A percentile compares a stretch with the other conserved stretches of the same genome.
These are phyloP conservation scores for Sarcoramphus papa DNA, from an alignment of 2,797 vertebrate genomes.

Conservation along the genomic window DNA sequence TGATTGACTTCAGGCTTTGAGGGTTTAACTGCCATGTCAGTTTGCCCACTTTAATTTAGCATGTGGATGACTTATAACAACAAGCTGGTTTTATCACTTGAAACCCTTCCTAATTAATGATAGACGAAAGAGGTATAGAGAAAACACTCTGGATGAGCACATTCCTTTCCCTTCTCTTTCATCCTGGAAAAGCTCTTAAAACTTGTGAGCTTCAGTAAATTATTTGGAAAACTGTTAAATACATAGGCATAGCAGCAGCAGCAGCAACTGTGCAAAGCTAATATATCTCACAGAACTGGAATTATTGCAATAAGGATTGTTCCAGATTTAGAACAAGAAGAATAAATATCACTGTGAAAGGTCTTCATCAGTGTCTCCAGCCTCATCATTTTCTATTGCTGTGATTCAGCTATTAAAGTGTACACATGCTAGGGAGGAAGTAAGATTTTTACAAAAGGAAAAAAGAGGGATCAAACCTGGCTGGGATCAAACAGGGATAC, in stretches of 20 bases:
- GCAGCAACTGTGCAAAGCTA: neutral
- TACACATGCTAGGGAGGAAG: neutral
- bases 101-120: conserved; percentile 56
- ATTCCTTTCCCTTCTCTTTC: conserved; percentile 16
- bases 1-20: conserved; percentile 51
- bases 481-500: conserved; percentile 20
- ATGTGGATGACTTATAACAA: conserved; percentile 47
- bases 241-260: neutral
- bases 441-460: neutral
- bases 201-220: neutral
- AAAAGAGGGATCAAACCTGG: neutral
- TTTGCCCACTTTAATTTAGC: conserved; percentile 58
- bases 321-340: neutral
- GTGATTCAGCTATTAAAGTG: conserved; percentile 63
- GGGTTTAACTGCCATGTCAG: conserved; percentile 49
- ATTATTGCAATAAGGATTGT: neutral
- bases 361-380: neutral
- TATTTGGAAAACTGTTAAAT: conserved; percentile 4
- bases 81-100: conserved; percentile 44
- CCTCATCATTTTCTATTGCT: neutral
- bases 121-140: conserved; percentile 36
- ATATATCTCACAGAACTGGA: neutral
- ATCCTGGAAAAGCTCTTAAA: neutral
- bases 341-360: neutral
- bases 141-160: conserved; percentile 8